A percentile compares a stretch with the other conserved stretches of the same genome.
Evolutionary conservation across 2,888 invertebrate species (phyloP).

Genomic region (Stictocephala bisonia): DNA sequence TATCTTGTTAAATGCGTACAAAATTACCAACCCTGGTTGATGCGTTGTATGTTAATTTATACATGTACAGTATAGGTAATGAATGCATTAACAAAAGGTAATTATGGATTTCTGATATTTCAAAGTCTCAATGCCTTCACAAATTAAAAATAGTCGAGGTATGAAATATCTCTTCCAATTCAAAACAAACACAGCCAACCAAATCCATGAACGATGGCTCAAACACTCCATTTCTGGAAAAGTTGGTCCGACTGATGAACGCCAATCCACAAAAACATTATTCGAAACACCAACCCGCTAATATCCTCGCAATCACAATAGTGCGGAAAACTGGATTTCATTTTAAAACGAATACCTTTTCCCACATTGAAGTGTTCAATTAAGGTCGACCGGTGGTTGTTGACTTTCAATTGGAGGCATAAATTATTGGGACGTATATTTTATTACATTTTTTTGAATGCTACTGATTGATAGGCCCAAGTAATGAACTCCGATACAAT

Average conservation of each 20-base stretch:
- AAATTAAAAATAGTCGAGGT: too few species aligned
- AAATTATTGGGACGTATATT: slow-evolving; percentile 40
- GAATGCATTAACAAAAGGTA: too few species aligned
- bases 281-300: slow-evolving; percentile 26
- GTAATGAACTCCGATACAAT: slow-evolving; percentile 40
- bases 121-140: too few species aligned
- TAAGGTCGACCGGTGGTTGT: slow-evolving; percentile 37
- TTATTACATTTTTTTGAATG: slow-evolving; percentile 40
- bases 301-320: slow-evolving; percentile 6
- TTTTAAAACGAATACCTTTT: slow-evolving; percentile 22
- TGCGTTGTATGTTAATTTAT: too few species aligned
- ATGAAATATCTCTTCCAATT: too few species aligned
- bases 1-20: too few species aligned
- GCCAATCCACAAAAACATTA: slow-evolving; percentile 29
- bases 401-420: slow-evolving; percentile 40
- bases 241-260: background rate
- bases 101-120: too few species aligned
- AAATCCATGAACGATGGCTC: too few species aligned
- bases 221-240: slow-evolving; percentile 8
- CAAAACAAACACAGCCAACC: too few species aligned
- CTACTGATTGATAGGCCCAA: slow-evolving; percentile 42
- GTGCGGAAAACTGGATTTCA: slow-evolving; percentile 30
- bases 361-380: slow-evolving; percentile 36
- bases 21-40: too few species aligned
- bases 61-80: too few species aligned